Evolutionary conservation across 1,140 invertebrate genomes (phyloP), one percentile per base, ranked within the genome.

Genomic region (Cephus cinctus): DNA sequence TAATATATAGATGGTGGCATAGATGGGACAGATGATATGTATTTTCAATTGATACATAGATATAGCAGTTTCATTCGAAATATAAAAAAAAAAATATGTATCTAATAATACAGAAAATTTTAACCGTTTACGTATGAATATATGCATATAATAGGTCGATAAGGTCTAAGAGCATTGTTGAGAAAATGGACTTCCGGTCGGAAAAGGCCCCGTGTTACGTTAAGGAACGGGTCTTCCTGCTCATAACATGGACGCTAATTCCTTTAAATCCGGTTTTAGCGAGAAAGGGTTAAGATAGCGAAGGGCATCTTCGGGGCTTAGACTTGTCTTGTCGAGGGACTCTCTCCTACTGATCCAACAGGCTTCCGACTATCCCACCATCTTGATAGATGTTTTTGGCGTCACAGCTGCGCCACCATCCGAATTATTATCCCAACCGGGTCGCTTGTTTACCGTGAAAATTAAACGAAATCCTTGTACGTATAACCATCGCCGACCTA

Each of bases 361-460:
- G 43, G 50, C 46, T 54, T 60, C 61, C 58, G 32, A 35, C 52
- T 64, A 69, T 70, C 58, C 59, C 57, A 42, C 59, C 51, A 61
- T 67, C 61, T 69, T 73, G 73, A 76, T 74, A 59, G 67, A 75
- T 75, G 71, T 70, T 73, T 70, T 63, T n/a, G 57, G 56, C 53
- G 46, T 59, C 54, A 55, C 71, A 72, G 70, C 73, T 75, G 71
- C 71, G 63, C 54, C 68, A 56, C 36, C 53, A 61, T 62, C 58
- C 61, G 57, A 70, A 72, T 73, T 69, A 68, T 56, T 42, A 43
- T 43, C 40, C 54, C 59, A 52, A 56, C 23, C 20, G 38, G 38
- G 55, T 47, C 47, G 47, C 46, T 43, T 51, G 53, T 63, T 66
- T 63, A 53, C 61, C 52, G 53, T 47, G 54, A 60, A 63, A 68